A percentile compares a stretch with the other conserved stretches of the same genome.
Evolutionary conservation across 2,888 invertebrate species (phyloP).

Genomic region (Crocallis elinguaria): DNA sequence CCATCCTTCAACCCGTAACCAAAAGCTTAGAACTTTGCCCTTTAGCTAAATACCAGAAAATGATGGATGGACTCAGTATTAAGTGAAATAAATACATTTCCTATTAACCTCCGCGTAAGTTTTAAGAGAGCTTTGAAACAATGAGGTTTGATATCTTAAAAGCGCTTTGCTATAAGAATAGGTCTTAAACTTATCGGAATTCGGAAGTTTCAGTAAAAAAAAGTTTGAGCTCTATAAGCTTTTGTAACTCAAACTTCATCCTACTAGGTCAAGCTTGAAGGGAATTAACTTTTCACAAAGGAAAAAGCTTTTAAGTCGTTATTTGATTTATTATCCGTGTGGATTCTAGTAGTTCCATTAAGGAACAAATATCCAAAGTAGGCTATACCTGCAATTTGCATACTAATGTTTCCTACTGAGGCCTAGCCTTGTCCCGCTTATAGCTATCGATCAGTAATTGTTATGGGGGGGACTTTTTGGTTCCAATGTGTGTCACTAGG

Average conservation of each 20-base stretch:
- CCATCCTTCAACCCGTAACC: not conserved
- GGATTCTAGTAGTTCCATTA: no score
- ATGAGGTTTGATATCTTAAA: not conserved
- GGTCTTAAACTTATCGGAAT: not conserved
- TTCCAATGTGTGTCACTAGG: not conserved
- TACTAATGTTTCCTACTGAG: no score
- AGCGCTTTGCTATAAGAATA: not conserved
- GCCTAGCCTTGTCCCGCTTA: not conserved
- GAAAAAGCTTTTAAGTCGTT: no score
- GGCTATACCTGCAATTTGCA: no score
- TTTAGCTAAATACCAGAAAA: not conserved
- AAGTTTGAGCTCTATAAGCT: not conserved
- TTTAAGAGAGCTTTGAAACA: not conserved
- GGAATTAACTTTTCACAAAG: no score
- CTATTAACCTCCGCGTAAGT: no score
- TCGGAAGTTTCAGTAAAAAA: not conserved
- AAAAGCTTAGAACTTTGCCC: slow-evolving; percentile 1
- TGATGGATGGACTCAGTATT: not conserved
- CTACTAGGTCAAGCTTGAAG: no score
- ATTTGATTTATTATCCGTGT: no score
- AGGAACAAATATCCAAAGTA: no score
- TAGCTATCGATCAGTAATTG: not conserved
- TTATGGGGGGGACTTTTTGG: slow-evolving; percentile 9
- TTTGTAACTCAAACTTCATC: not conserved
- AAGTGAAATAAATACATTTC: no score